These are phyloP conservation scores for Phyllostomus hastatus DNA, from an alignment of 2,113 vertebrate genomes.

Conservation along the genomic window DNA sequence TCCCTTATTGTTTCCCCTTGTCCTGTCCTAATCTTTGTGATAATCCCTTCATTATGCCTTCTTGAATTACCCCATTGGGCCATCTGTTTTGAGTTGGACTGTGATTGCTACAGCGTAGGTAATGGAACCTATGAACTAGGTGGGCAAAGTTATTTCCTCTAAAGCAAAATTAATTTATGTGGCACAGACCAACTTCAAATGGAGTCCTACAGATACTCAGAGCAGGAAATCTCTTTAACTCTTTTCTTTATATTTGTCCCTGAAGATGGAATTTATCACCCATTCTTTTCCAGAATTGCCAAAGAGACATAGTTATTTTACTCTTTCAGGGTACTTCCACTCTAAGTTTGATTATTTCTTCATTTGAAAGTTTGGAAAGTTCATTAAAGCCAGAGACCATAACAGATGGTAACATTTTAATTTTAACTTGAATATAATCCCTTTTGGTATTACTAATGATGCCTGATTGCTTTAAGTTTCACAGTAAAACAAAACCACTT, in stretches of 20 bases:
- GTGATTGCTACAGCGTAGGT: constrained; percentile 5
- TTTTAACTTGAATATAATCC: constrained; percentile 35
- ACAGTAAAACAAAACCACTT: constrained; percentile 52
- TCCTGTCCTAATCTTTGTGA: not conserved
- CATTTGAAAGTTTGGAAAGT: constrained; percentile 44
- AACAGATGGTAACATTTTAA: constrained; percentile 69
- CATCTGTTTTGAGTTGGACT: constrained; percentile 40
- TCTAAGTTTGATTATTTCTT: constrained; percentile 32
- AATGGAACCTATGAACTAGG: not conserved
- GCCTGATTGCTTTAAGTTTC: constrained; percentile 15
- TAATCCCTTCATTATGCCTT: constrained; percentile 9
- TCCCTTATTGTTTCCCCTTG: not conserved
- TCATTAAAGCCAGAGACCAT: constrained; percentile 44
- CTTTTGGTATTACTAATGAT: constrained; percentile 43
- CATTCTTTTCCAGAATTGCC: not conserved
- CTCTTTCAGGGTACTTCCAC: not conserved
- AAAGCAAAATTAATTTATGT: constrained; percentile 34
- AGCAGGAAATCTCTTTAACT: not conserved
- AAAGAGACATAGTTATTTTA: constrained; percentile 25
- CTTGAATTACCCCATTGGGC: constrained; percentile 4
- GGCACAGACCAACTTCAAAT: constrained; percentile 13
- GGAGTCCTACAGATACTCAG: not conserved
- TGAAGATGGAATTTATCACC: not conserved
- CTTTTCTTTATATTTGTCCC: constrained; percentile 20
- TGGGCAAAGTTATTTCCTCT: constrained; percentile 35